A percentile compares a stretch with the other conserved stretches of the same genome.
These are phyloP conservation scores for Agrilus planipennis DNA, from an alignment of 1,140 invertebrate species.

Conservation along the genomic window DNA sequence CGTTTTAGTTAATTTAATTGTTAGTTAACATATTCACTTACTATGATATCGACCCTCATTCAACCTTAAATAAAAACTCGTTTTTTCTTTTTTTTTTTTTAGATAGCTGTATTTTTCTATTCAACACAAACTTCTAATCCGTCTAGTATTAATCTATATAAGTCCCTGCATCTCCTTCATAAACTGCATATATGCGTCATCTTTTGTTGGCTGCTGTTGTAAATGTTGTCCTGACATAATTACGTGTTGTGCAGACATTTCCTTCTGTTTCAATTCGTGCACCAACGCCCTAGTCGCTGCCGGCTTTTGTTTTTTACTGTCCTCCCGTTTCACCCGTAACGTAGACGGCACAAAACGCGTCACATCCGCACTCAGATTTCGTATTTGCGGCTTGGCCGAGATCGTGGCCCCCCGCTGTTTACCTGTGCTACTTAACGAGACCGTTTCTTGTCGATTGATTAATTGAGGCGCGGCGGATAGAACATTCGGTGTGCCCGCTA, in stretches of 20 bases:
- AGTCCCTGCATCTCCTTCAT: conserved; percentile 97
- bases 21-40: no score
- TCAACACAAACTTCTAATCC: conserved; percentile 1
- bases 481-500: conserved; percentile 48
- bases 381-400: conserved; percentile 89
- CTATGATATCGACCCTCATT: no score
- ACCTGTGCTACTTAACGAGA: conserved; percentile 9
- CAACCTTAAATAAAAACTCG: no score
- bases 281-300: conserved; percentile 23
- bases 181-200: conserved; percentile 95
- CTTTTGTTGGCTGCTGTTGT: conserved; percentile 61
- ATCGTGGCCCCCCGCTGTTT: conserved; percentile 64
- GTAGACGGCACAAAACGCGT: conserved; percentile 90
- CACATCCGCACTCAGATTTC: conserved; percentile 88
- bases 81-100: no score
- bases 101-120: no score
- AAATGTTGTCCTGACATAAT: conserved; percentile 8
- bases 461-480: conserved; percentile 72
- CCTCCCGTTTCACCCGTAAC: conserved; percentile 77
- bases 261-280: conserved; percentile 33
- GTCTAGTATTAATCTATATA: no score
- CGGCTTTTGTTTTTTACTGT: conserved; percentile 43
- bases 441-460: conserved; percentile 49
- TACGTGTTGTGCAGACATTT: conserved; percentile 23
- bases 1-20: no score